Conservation (phyloP, 2,797 vertebrate species). For the Macropus fuliginosus region DNA sequence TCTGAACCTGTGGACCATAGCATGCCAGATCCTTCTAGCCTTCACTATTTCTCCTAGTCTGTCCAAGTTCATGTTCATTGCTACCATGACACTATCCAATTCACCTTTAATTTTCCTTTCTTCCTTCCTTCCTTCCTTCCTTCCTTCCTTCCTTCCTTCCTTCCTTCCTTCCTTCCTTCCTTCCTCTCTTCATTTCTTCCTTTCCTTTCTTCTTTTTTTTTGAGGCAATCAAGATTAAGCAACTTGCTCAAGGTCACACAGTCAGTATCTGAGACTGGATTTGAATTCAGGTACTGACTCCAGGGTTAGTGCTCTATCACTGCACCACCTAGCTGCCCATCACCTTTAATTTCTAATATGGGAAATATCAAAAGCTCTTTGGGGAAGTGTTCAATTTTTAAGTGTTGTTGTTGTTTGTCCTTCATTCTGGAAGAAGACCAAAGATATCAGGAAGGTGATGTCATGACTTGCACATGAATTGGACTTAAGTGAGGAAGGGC, state of each 20-base stretch:
- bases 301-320: background rate
- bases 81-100: background rate
- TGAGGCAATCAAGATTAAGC: background rate
- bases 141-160: no score
- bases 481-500: background rate
- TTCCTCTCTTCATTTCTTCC: no score
- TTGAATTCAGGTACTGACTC: background rate
- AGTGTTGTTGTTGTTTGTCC: background rate
- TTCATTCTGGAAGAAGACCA: background rate
- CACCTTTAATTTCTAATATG: background rate
- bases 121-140: background rate
- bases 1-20: background rate
- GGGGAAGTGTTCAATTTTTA: background rate
- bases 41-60: background rate
- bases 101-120: background rate
- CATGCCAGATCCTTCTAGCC: background rate
- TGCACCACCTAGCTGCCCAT: background rate
- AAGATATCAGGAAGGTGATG: background rate
- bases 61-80: background rate
- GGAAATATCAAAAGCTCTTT: background rate
- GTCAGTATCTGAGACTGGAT: background rate
- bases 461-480: background rate
- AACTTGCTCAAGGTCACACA: background rate
- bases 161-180: no score
- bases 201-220: background rate